phyloP scores from a whole-genome alignment of 2,113 vertebrate species.

The Orycteropus afer region DNA sequence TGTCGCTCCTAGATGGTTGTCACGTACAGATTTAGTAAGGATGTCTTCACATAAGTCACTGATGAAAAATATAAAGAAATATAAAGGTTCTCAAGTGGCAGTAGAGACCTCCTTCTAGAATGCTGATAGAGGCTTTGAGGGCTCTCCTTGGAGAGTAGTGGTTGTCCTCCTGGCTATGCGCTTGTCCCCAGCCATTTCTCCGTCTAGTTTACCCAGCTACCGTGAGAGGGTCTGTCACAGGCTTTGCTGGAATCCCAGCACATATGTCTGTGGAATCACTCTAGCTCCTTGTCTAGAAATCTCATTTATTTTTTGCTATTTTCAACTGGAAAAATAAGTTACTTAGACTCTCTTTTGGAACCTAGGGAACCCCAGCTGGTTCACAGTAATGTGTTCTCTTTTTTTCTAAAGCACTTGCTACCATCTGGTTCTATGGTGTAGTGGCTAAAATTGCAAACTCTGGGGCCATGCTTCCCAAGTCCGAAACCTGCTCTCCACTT shows the following conservation, averaged over 20 bases:
- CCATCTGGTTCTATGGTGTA: background rate
- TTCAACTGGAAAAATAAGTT: background rate
- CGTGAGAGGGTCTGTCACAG: background rate
- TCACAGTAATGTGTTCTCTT: background rate
- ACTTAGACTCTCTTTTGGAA: background rate
- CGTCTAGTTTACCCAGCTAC: background rate
- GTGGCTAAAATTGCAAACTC: background rate
- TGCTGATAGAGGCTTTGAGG: fast-evolving
- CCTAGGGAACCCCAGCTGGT: background rate
- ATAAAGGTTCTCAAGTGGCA: background rate
- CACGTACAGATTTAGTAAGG: background rate
- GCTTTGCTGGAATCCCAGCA: background rate
- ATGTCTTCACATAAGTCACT: background rate
- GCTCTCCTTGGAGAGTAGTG: background rate
- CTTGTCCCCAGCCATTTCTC: background rate
- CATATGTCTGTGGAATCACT: background rate
- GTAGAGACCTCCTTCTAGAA: background rate
- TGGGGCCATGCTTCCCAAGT: background rate
- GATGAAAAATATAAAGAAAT: background rate
- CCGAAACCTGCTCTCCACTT: background rate
- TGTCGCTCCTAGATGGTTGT: background rate
- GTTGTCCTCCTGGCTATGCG: background rate
- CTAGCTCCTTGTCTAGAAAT: background rate
- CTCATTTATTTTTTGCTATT: background rate
- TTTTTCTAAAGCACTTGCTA: background rate